phyloP scores from a whole-genome alignment of 2,797 vertebrate genomes.

The Cheirogaleus major region DNA sequence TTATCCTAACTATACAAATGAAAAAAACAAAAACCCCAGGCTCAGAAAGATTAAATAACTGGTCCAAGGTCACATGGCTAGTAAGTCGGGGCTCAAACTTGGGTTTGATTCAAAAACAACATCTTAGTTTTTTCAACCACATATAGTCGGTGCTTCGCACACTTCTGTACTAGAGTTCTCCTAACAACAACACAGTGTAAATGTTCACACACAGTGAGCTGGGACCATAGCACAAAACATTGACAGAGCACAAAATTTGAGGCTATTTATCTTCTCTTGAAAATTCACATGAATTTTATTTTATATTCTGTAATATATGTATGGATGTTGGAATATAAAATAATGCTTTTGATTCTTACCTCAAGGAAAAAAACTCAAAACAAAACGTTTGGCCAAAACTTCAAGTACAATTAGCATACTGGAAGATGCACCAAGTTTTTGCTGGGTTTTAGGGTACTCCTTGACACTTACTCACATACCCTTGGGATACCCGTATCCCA shows the following conservation, averaged over 20 bases:
- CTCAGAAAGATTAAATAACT: conserved; percentile 29
- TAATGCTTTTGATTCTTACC: neutral
- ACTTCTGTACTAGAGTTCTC: neutral
- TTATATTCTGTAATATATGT: neutral
- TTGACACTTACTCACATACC: neutral
- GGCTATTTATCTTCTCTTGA: neutral
- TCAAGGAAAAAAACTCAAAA: neutral
- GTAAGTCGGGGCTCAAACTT: neutral
- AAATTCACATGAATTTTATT: conserved; percentile 21
- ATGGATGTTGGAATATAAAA: conserved; percentile 8
- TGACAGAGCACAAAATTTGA: neutral
- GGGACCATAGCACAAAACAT: neutral
- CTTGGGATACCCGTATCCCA: neutral
- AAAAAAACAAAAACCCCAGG: neutral
- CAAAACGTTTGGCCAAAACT: neutral
- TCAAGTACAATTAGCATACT: neutral
- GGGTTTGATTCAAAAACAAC: neutral
- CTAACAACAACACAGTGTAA: neutral
- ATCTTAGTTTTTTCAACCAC: neutral
- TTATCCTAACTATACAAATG: neutral
- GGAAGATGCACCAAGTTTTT: neutral
- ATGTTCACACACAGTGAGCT: neutral
- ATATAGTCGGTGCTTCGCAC: neutral
- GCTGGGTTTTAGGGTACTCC: neutral
- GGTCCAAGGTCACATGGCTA: neutral